Evolutionary conservation across 2,797 vertebrate species (phyloP), one percentile per base, ranked within the genome.

Genomic region (Lycodopsis pacificus): DNA sequence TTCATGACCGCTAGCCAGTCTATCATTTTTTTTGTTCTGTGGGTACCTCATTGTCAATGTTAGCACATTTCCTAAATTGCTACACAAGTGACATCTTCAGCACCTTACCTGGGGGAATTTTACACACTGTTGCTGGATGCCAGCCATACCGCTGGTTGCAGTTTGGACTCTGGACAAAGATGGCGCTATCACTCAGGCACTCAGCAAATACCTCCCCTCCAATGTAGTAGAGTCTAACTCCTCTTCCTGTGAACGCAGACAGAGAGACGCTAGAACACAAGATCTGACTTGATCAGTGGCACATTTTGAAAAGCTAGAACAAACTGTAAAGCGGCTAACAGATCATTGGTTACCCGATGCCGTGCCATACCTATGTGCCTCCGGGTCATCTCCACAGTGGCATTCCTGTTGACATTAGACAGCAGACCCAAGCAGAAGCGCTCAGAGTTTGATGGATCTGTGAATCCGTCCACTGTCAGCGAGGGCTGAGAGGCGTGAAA

Each of bases 101-200:
- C 27, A 27, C 27, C 27, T 56, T 81, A 99, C 98, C 98, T 96
- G 98, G 98, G 77, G 98, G 98, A 67, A 99, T 99, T 95, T 99
- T 99, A 93, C 98, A 99, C 80, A 99, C 98, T 1, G 98, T 99
- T 56, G 98, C 98, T 77, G 98, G 98, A 95, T 99, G 98, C 98
- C 98, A 99, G 88, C 98, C 97, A 3, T 99, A 99, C 94, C 98
- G 97, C 91, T 99, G 98, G 94, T 99, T 99, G 90, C 98, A 99
- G 91, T 99, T 99, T 86, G 98, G 98, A 95, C 98, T 99, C 94
- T 99, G 98, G 85, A 99, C 98, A 90, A 99, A 99, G 93, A 99
- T 99, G 49, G 98, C 98, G 48, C 98, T 99, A 88, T 99, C 98
- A 67, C 98, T 99, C 69, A 99, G 94, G 96, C 98, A 99, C 95